Evolutionary conservation across 2,888 invertebrate species (phyloP).

Genomic region (Adela reaumurella): DNA sequence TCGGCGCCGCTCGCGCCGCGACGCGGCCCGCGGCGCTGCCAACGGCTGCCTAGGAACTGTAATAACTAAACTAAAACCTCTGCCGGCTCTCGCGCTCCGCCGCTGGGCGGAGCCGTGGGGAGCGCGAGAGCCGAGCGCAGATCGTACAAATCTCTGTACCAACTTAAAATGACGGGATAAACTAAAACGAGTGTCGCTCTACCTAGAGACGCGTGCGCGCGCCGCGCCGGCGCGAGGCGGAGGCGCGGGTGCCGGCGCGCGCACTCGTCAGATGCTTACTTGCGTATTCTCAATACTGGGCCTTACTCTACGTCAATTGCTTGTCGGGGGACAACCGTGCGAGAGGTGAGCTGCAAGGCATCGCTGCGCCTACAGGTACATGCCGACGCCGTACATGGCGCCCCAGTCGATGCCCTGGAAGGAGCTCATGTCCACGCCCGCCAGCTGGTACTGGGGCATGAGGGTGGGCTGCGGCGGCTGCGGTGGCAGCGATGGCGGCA

Average conservation of each 20-base stretch:
- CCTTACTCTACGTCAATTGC: background rate
- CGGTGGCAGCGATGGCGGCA: slow-evolving; percentile 52
- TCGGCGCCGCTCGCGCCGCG: too few species aligned
- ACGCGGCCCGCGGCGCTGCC: too few species aligned
- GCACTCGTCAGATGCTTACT: too few species aligned
- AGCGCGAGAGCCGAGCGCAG: too few species aligned
- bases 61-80: background rate
- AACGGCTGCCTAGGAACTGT: background rate
- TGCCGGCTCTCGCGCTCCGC: too few species aligned
- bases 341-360: too few species aligned
- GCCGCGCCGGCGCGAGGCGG: too few species aligned
- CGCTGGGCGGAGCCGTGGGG: too few species aligned
- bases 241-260: too few species aligned
- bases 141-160: too few species aligned
- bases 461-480: slow-evolving; percentile 60
- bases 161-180: too few species aligned
- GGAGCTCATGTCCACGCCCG: slow-evolving; percentile 88
- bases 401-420: slow-evolving; percentile 92
- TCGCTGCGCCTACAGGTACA: slow-evolving; percentile 74
- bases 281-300: background rate
- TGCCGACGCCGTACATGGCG: slow-evolving; percentile 88
- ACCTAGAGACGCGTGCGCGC: background rate
- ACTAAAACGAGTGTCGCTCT: background rate
- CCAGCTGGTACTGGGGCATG: slow-evolving; percentile 74
- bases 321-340: background rate